These are phyloP conservation scores for Xerus inauris DNA, from an alignment of 2,113 vertebrate genomes.

Conservation along the genomic window DNA sequence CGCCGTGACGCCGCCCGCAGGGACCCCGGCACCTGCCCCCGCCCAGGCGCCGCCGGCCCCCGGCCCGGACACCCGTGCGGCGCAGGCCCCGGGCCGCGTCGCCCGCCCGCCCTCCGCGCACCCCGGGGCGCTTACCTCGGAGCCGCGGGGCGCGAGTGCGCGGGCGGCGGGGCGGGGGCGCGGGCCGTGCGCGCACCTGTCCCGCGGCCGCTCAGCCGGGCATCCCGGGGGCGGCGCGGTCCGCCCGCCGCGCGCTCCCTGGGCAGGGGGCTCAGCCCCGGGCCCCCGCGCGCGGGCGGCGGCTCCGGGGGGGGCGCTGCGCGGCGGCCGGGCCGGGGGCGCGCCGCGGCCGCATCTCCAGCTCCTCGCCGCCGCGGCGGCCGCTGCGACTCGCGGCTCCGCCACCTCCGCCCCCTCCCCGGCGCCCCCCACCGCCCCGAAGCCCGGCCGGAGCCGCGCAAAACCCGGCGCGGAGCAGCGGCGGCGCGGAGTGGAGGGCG, in stretches of 20 bases:
- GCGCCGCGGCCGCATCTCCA: slow-evolving; percentile 75
- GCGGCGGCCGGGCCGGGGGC: slow-evolving; percentile 63
- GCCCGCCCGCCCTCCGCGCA: too few relatives aligned
- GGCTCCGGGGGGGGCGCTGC: slow-evolving; percentile 17
- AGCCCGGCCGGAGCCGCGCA: slow-evolving; percentile 53
- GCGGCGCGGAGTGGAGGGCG: slow-evolving; percentile 47
- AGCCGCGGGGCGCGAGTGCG: slow-evolving; percentile 58
- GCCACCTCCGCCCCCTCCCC: slow-evolving; percentile 62
- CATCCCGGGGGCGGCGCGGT: slow-evolving; percentile 49
- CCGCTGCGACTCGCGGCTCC: slow-evolving; percentile 76
- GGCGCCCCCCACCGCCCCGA: neutral
- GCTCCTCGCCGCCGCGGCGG: slow-evolving; percentile 68
- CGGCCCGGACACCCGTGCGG: neutral
- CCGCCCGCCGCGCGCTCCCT: slow-evolving; percentile 60
- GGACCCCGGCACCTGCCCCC: neutral
- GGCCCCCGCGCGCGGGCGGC: slow-evolving; percentile 61
- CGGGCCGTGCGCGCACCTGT: slow-evolving; percentile 64
- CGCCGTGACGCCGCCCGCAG: neutral
- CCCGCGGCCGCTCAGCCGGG: slow-evolving; percentile 64
- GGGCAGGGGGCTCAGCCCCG: slow-evolving; percentile 69
- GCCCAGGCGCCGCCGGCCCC: neutral
- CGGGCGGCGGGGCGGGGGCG: slow-evolving; percentile 19
- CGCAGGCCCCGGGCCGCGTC: too few relatives aligned
- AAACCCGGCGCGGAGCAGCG: slow-evolving; percentile 68
- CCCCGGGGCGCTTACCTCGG: slow-evolving; percentile 70